Conservation (phyloP, 92 coral and sea anemone genomes). For the Palythoa grandis region DNA sequence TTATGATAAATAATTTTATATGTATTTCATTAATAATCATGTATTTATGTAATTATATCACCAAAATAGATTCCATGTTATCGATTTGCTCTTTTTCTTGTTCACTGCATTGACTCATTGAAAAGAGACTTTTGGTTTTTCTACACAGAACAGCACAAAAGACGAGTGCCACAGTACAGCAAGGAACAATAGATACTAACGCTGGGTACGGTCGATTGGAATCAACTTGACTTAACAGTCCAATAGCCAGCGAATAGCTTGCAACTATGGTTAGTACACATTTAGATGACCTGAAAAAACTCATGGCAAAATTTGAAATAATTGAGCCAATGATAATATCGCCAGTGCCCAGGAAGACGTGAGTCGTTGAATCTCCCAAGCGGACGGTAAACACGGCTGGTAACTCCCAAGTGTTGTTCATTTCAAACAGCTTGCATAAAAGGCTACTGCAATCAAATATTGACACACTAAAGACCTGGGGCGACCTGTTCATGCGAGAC, state of each 20-base stretch:
- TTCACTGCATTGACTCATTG: conserved; percentile 53
- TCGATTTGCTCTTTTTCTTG: conserved; percentile 18
- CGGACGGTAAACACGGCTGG: conserved; percentile 94
- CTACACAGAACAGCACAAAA: conserved; percentile 82
- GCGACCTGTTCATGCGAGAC: conserved; percentile 76
- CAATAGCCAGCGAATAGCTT: conserved; percentile 89
- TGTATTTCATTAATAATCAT: background rate
- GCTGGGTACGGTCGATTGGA: conserved; percentile 92
- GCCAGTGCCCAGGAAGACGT: conserved; percentile 96
- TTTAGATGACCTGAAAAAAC: conserved; percentile 88
- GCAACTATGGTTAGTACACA: conserved; percentile 81
- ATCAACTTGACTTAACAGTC: conserved; percentile 82
- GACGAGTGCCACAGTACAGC: conserved; percentile 80
- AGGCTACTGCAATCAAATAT: conserved; percentile 79
- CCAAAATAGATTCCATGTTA: conserved; percentile 58
- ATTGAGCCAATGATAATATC: conserved; percentile 93
- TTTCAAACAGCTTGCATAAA: conserved; percentile 84
- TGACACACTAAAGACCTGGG: conserved; percentile 84
- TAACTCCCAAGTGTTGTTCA: conserved; percentile 94
- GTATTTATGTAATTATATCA: conserved; percentile 45
- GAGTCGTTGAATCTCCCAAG: conserved; percentile 82
- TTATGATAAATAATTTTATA: background rate
- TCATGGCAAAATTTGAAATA: conserved; percentile 88
- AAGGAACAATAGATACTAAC: conserved; percentile 87
- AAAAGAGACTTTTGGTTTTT: conserved; percentile 86